Base-by-base conservation (phyloP, 2,113 vertebrate species). In the Euleptes europaea region DNA sequence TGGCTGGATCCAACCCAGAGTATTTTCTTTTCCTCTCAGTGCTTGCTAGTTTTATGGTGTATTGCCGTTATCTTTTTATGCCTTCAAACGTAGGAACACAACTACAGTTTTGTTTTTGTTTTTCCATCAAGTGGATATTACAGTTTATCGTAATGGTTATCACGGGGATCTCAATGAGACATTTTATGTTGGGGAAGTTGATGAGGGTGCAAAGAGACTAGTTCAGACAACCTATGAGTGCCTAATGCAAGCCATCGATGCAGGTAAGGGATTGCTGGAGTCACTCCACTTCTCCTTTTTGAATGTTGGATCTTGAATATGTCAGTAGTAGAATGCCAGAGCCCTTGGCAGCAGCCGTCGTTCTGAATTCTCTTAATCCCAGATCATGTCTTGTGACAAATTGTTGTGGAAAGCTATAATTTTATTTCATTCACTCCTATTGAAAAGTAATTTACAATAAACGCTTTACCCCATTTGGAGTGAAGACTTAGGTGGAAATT, bases 151-250 rank as follows among this genome's bases (percentile, higher is more conserved):
- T 92, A 99, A 97, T 7, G 98, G 99, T 94, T 99, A 98, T 94
- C 99, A 99, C 2, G 99, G 98, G 13, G 99, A 99, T 94, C 97
- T 99, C 84, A 99, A 99, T 0, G 99, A 99, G 94, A 99, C 98
- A 0, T 99, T 99, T 94, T 99, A 97, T 65, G 95, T 99, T 4
- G 98, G 99, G 1, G 98, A 99, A 1, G 97, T 98, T 92, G 98
- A 99, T 2, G 99, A 99, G 90, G 98, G 94, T 90, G 97, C 97
- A 8, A 97, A 97, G 94, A 98, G 95, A 79, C 97, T 99, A 86
- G 98, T 99, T 63, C 98, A 98, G 84, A 99, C 98, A 15, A 99
- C 99, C 0, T 99, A 98, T 0, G 99, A 99, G 96, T 99, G 98
- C 96, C 97, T 99, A 93, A 99, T 99, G 99, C 99, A 99, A 95